Conservation (phyloP, 1,140 invertebrate genomes). For the Solenopsis invicta region DNA sequence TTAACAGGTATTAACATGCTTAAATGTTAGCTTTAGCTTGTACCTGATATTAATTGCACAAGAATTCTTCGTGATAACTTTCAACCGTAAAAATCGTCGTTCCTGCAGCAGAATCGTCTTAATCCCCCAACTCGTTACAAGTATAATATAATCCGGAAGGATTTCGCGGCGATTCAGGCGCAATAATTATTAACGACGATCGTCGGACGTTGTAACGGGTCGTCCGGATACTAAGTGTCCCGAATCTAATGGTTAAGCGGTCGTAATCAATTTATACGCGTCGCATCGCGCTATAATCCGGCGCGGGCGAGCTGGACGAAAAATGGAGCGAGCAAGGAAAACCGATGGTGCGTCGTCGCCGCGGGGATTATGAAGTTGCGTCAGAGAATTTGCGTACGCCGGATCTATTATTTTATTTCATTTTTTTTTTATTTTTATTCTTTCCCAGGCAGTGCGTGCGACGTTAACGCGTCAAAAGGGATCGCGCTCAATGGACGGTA, state of each 20-base stretch:
- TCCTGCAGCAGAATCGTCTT: conserved; percentile 39
- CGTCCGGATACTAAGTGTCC: conserved; percentile 34
- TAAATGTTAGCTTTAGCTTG: not conserved
- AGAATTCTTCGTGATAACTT: not conserved
- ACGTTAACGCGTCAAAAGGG: conserved; percentile 54
- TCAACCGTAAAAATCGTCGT: conserved; percentile 25
- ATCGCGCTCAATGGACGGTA: conserved; percentile 34
- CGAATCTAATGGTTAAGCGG: conserved; percentile 57
- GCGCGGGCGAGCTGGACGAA: not conserved
- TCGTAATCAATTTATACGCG: conserved; percentile 56
- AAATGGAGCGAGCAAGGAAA: conserved; percentile 25
- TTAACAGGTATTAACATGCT: not conserved
- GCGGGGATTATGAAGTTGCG: conserved; percentile 51
- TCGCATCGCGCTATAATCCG: conserved; percentile 41
- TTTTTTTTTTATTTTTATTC: not conserved
- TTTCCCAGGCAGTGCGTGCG: conserved; percentile 13
- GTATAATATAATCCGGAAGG: conserved; percentile 42
- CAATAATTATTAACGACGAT: conserved; percentile 60
- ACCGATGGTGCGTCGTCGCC: conserved; percentile 19
- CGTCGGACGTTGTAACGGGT: conserved; percentile 42
- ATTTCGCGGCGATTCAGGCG: not conserved
- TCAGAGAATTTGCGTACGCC: conserved; percentile 9
- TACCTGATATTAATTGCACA: not conserved
- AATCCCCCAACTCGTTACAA: conserved; percentile 44
- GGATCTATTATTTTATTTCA: not conserved